phyloP scores from a whole-genome alignment of 2,888 invertebrate species.

The Hybos culiciformis region DNA sequence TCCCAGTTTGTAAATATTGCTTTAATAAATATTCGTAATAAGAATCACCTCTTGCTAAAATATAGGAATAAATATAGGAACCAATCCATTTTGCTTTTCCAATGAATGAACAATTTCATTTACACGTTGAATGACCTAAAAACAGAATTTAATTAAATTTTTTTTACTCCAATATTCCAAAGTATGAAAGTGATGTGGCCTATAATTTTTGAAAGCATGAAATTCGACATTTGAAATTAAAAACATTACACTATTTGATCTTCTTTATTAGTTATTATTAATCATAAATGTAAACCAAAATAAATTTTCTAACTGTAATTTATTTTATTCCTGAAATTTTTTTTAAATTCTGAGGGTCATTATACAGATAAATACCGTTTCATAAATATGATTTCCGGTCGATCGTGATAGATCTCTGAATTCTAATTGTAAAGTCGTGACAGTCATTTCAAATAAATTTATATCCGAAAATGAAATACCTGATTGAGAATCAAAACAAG shows the following conservation, averaged over 20 bases:
- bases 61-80: constrained; percentile 96
- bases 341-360: too few species aligned
- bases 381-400: constrained; percentile 68
- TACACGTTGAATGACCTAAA: constrained; percentile 67
- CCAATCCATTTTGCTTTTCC: constrained; percentile 80
- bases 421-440: constrained; percentile 91
- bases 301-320: too few species aligned
- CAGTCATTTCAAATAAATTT: constrained; percentile 71
- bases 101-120: constrained; percentile 79
- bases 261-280: too few species aligned
- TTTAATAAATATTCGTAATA: constrained; percentile 98
- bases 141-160: constrained; percentile 16
- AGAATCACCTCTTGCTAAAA: constrained; percentile 96
- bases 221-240: too few species aligned
- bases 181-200: too few species aligned
- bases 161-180: background rate
- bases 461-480: constrained; percentile 93
- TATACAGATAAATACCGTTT: constrained; percentile 51
- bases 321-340: too few species aligned
- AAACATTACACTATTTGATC: too few species aligned
- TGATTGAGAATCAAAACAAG: constrained; percentile 76
- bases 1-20: constrained; percentile 96
- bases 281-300: too few species aligned
- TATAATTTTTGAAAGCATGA: too few species aligned
- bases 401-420: constrained; percentile 81